Conservation (phyloP, 2,113 vertebrate species). For the Procavia capensis region DNA sequence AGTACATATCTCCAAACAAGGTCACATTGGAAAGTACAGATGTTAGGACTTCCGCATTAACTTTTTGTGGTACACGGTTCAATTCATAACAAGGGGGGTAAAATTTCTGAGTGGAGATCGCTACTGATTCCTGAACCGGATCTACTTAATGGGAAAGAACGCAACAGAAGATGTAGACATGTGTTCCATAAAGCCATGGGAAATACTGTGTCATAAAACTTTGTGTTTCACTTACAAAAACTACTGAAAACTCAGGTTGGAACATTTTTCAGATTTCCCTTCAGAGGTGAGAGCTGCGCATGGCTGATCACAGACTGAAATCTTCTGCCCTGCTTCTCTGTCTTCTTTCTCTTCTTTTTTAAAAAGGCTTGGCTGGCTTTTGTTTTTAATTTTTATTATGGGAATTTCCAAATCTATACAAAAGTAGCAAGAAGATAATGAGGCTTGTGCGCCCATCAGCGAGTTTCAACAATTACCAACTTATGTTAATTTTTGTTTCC, state of each 20-base stretch:
- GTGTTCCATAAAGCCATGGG: rapidly evolving
- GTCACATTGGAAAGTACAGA: background rate
- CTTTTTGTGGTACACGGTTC: background rate
- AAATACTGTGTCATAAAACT: rapidly evolving
- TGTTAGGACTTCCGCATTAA: background rate
- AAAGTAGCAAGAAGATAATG: background rate
- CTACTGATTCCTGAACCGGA: background rate
- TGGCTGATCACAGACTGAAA: rapidly evolving
- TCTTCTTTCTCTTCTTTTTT: background rate
- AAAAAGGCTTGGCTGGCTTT: too few species aligned
- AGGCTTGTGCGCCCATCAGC: background rate
- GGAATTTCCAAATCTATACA: background rate
- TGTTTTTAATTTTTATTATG: background rate
- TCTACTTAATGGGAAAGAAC: background rate
- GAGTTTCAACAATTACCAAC: background rate
- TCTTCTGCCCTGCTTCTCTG: background rate
- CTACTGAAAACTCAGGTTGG: background rate
- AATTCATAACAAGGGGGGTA: background rate
- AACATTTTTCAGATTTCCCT: background rate
- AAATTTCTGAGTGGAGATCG: too few species aligned
- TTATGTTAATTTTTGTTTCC: background rate
- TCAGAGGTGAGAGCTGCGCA: rapidly evolving
- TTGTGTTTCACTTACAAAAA: background rate
- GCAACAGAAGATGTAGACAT: rapidly evolving
- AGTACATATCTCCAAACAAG: background rate